Evolutionary conservation across 2,888 invertebrate species (phyloP), one percentile per base, ranked within the genome.

Genomic region (Diaprepes abbreviatus): DNA sequence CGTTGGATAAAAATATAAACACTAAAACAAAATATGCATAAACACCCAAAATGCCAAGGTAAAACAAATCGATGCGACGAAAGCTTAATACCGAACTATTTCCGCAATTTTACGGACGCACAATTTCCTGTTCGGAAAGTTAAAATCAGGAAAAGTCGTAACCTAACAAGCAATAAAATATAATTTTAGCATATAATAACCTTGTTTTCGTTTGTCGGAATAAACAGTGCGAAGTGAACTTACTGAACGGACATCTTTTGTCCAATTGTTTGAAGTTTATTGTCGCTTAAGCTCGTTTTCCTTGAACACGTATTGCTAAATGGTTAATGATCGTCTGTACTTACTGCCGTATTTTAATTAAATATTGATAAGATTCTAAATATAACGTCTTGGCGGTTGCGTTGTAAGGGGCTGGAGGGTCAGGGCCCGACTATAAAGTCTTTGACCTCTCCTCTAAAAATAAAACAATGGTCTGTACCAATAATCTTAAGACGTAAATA

Each of bases 331-430:
- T 54, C 54, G 54, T 54, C 21, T 35, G 35, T 9, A 6, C 36
- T 35, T 31, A 54, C 35, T 54, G 54, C 33, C 54, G 54, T 33
- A 19, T 54, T 54, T 36, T 54, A 31, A 54, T 54, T 54, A 21
- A 21, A 45, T 24, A 24, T 45, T 7, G 24, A 45, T 45, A 45
- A 24, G n/a, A 12, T 45, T 45, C 45, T 45, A 45, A 45, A 45
- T 45, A 45, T 45, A 45, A 24, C n/a, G n/a, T 2, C 24, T 40
- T 40, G 40, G 16, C 40, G 3, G 17, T 16, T 38, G 2, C 14
- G 3, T 16, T 5, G 38, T 38, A 38, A 33, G 14, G 38, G 38
- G 38, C 38, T 38, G 38, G 16, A 38, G 38, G 16, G 16, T 40
- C 40, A 40, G 40, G 40, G 40, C 10, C 16, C 10, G 16, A 17